Evolutionary conservation across 2,797 vertebrate species (phyloP), one percentile per base, ranked within the genome.

Genomic region (Nannoperca australis): DNA sequence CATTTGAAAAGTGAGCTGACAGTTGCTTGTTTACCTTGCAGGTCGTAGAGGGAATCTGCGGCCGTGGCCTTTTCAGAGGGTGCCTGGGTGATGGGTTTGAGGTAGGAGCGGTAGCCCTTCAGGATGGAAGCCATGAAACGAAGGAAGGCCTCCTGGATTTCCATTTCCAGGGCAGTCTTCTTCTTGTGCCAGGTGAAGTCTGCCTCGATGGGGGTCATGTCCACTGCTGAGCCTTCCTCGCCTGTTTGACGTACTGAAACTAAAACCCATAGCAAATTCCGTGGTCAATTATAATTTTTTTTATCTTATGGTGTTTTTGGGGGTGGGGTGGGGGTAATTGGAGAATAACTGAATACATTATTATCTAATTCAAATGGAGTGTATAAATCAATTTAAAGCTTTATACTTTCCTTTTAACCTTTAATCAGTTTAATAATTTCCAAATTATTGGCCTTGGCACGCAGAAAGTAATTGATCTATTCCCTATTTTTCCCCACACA

Each of bases 121-220:
- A 99, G 93, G 93, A 99, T 95, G 84, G 95, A 96, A n/a, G 98
- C 97, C 98, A 99, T 99, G 88, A 99, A 99, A 70, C 96, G 96
- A 1, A 99, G 94, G 91, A 99, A 99, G 51, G 96, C 92, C 85
- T 99, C 98, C 82, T 99, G 98, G 91, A 98, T 97, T 88, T 98
- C 97, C 97, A 98, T 97, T 91, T 99, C 98, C n/a, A 99, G 91
- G 32, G 96, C 92, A 0, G 82, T 97, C 95, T 95, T 97, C 93
- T 97, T 99, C 89, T 98, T 99, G 83, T 98, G 97, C 98, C 97
- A 98, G 2, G 97, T 97, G 88, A 99, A 98, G 88, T 99, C 98
- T 3, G 96, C 98, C 84, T 99, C 98, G 36, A 98, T 98, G 64
- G 98, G 97, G 15, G 97, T 97, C 96, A 98, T 96, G 84, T 98